These are phyloP conservation scores for Oeneis ivallda DNA, from an alignment of 2,888 invertebrate species.

Conservation along the genomic window DNA sequence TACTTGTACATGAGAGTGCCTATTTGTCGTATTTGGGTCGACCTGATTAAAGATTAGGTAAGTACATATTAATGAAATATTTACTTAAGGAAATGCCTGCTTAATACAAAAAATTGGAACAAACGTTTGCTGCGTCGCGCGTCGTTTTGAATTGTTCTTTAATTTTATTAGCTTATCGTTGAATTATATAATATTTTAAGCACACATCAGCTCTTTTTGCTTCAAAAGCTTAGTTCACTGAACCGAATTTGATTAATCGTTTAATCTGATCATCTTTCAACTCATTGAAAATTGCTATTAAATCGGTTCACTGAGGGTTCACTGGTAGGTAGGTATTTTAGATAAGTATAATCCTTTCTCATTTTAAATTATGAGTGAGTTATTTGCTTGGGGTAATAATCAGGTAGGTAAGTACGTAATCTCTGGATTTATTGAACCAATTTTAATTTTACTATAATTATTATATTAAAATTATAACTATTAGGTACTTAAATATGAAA, in stretches of 20 bases:
- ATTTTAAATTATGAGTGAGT: no score
- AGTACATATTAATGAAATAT: background rate
- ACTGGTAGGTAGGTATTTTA: background rate
- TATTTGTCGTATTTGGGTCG: background rate
- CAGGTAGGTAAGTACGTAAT: no score
- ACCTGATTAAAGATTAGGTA: background rate
- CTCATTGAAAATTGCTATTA: constrained; percentile 1
- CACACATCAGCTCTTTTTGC: background rate
- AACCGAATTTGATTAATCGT: constrained; percentile 9
- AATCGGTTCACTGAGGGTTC: background rate
- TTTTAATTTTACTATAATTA: no score
- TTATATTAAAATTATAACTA: no score
- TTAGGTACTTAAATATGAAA: no score
- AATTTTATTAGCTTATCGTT: background rate
- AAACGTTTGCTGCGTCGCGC: no score
- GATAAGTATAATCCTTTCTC: no score
- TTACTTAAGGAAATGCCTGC: no score
- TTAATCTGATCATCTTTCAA: constrained; percentile 2
- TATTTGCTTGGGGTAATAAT: no score
- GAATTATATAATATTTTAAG: background rate
- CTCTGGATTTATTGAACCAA: no score
- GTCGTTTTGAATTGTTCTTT: background rate
- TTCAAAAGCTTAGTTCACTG: constrained; percentile 4
- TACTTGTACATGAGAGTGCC: background rate
- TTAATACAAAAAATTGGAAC: no score